Evolutionary conservation across 2,797 vertebrate genomes (phyloP), one percentile per base, ranked within the genome.

Genomic region (Dromococcyx pavoninus): DNA sequence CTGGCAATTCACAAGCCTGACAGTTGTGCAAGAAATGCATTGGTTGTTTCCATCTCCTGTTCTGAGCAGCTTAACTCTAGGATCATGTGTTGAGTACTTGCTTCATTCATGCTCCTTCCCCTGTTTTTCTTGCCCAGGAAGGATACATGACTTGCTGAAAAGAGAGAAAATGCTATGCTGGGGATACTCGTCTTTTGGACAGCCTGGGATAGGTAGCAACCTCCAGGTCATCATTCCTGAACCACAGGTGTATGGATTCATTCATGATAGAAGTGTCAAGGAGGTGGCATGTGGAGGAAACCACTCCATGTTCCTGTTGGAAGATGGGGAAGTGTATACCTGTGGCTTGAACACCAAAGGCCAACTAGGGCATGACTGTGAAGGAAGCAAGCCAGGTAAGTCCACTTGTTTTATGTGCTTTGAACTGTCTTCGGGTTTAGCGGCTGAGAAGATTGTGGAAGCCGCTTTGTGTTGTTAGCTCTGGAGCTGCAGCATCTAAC

Each of bases 181-280:
- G 99, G 99, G 99, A 51, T 99, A 98, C 96, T 98, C 98, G n/a
- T 98, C 98, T 95, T 98, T 98, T 67, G 99, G 99, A 97, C 99
- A 99, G 46, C 98, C 99, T 96, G 99, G 99, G n/a, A 97, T 99
- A 77, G 98, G 98, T 90, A 96, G 94, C 44, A 96, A 94, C 80
- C 96, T 98, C 54, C 98, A 97, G 88, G 97, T 97, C 50, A 96
- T 98, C n/a, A 97, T 99, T 88, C 97, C 97, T 28, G 99, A 99
- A 81, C 99, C 99, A 1, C 98, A 96, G 91, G 98, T 89, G 80
- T 98, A 98, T 91, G 97, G 96, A 10, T 98, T 98, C 95, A 98
- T 99, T 91, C 98, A 95, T 0, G 98, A 98, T 43, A 98, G 97
- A 89, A 98, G 97, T 23, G 97, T 99, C 89, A 99, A 98, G 94